phyloP scores from a whole-genome alignment of 2,888 invertebrate species.

The Crossocerus cetratus region DNA sequence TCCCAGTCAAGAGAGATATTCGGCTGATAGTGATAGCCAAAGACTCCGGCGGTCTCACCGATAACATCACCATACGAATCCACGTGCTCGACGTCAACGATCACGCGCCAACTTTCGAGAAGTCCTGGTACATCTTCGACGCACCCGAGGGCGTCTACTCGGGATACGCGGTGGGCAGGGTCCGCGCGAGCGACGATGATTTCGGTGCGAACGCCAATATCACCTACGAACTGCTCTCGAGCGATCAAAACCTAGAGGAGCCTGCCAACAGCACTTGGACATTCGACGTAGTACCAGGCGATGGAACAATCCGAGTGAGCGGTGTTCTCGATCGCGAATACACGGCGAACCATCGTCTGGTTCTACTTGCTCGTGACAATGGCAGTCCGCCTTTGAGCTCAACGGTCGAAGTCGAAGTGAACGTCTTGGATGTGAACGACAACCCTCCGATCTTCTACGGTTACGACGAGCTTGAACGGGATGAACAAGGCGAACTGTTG shows the following conservation, averaged over 20 bases:
- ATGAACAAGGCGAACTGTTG: conserved; percentile 73
- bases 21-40: conserved; percentile 86
- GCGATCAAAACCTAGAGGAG: conserved; percentile 69
- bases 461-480: conserved; percentile 82
- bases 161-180: conserved; percentile 84
- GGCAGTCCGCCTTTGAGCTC: conserved; percentile 83
- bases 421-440: conserved; percentile 90
- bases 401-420: conserved; percentile 88
- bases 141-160: conserved; percentile 88
- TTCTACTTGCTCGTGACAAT: conserved; percentile 86
- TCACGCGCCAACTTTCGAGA: conserved; percentile 89
- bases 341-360: conserved; percentile 84
- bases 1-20: conserved; percentile 87
- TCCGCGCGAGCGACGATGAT: conserved; percentile 89
- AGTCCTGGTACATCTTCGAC: conserved; percentile 90
- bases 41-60: conserved; percentile 87
- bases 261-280: conserved; percentile 75
- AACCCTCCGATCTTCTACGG: conserved; percentile 89
- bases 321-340: conserved; percentile 88
- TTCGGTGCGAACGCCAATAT: conserved; percentile 89
- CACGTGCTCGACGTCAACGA: conserved; percentile 89
- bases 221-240: conserved; percentile 81
- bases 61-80: conserved; percentile 84
- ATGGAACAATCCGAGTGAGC: conserved; percentile 85
- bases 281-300: conserved; percentile 83